Conservation (phyloP, 1,140 invertebrate genomes). For the Chymomyza costata region DNA sequence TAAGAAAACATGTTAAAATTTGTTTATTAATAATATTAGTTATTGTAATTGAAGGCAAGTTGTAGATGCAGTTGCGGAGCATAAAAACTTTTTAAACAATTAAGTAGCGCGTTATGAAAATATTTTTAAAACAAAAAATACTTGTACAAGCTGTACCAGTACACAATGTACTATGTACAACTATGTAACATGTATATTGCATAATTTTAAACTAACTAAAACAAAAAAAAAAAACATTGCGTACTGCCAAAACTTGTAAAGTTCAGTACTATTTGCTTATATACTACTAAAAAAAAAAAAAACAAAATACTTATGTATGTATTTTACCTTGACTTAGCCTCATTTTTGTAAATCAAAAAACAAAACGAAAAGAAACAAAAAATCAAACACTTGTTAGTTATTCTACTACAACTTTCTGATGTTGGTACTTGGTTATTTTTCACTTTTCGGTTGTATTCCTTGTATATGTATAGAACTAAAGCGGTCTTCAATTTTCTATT, state of each 20-base stretch:
- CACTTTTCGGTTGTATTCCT: constrained; percentile 54
- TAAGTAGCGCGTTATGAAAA: constrained; percentile 69
- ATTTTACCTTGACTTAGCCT: constrained; percentile 36
- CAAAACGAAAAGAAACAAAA: constrained; percentile 28
- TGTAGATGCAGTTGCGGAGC: no score
- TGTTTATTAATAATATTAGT: no score
- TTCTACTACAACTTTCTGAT: constrained; percentile 39
- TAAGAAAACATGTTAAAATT: constrained; percentile 13
- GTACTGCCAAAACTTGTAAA: constrained; percentile 75
- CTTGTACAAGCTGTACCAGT: constrained; percentile 30
- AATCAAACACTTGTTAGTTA: constrained; percentile 45
- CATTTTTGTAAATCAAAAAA: constrained; percentile 54
- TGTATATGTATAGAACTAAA: constrained; percentile 50
- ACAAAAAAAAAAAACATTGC: constrained; percentile 39
- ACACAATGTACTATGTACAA: constrained; percentile 25
- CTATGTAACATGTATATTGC: constrained; percentile 66
- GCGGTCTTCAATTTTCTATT: constrained; percentile 57
- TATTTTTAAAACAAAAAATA: constrained; percentile 48
- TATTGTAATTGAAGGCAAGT: no score
- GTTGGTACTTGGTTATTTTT: constrained; percentile 23
- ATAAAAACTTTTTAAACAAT: constrained; percentile 69
- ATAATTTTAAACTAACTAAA: constrained; percentile 57
- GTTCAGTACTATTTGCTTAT: constrained; percentile 69
- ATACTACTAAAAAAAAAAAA: constrained; percentile 22
- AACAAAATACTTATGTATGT: constrained; percentile 9